A percentile compares a stretch with the other conserved stretches of the same genome.
These are phyloP conservation scores for Brachionus rubens DNA, from an alignment of 1,140 invertebrate species.

Conservation along the genomic window DNA sequence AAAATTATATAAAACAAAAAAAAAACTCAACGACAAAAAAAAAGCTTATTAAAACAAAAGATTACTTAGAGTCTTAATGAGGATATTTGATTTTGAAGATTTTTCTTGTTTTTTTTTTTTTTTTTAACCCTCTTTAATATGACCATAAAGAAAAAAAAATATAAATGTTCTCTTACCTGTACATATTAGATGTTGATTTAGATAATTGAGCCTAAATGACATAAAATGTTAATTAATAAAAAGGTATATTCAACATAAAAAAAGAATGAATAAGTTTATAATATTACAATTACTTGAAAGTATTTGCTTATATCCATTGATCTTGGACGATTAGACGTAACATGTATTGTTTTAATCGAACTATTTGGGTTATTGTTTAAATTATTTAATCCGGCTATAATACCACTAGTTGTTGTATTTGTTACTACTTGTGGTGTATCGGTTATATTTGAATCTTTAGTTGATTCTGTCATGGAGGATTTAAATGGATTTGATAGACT, in stretches of 20 bases:
- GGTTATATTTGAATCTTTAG: not conserved
- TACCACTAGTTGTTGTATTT: not conserved
- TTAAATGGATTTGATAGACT: not conserved
- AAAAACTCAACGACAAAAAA: no score
- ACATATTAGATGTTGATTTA: conserved; percentile 46
- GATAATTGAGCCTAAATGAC: conserved; percentile 32
- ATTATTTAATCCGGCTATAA: not conserved
- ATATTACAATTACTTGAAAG: conserved; percentile 45
- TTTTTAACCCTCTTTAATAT: no score
- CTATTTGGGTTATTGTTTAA: not conserved
- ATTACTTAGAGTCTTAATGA: conserved; percentile 30
- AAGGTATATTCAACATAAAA: not conserved
- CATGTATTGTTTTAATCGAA: not conserved
- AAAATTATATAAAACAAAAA: no score
- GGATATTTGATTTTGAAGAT: not conserved
- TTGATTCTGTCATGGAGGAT: not conserved
- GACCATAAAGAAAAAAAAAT: not conserved
- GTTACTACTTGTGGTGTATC: not conserved
- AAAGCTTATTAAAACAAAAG: no score
- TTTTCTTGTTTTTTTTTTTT: no score
- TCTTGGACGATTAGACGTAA: conserved; percentile 34
- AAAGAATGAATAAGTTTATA: not conserved
- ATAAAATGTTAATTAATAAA: not conserved
- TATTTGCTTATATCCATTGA: conserved; percentile 45
- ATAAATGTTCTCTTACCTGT: conserved; percentile 46